Evolutionary conservation across 2,888 invertebrate genomes (phyloP).

Genomic region (Tyria jacobaeae): DNA sequence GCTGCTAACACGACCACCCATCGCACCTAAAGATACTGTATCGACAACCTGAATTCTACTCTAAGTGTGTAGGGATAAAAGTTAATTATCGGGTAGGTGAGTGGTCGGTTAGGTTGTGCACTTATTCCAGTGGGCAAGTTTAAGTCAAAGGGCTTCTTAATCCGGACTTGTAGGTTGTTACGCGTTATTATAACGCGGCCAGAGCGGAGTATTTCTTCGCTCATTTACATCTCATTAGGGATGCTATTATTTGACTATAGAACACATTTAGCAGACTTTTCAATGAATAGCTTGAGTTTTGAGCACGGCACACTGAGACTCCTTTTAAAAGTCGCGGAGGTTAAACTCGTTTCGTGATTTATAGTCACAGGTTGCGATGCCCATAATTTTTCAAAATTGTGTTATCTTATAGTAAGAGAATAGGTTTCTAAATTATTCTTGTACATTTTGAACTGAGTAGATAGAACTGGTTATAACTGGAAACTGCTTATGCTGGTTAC

Average conservation of each 20-base stretch:
- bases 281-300: conserved; percentile 44
- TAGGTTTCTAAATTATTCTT: too few relatives aligned
- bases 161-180: conserved; percentile 87
- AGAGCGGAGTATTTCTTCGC: conserved; percentile 82
- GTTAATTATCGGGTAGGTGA: conserved; percentile 47
- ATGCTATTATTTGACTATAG: conserved; percentile 79
- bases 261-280: conserved; percentile 63
- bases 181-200: conserved; percentile 86
- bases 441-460: too few relatives aligned
- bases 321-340: neutral
- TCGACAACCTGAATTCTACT: conserved; percentile 49
- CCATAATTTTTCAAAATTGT: neutral
- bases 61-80: conserved; percentile 48
- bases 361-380: neutral
- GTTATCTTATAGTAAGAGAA: too few relatives aligned
- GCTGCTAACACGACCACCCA: conserved; percentile 75
- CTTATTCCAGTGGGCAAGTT: conserved; percentile 75
- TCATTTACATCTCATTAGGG: conserved; percentile 87
- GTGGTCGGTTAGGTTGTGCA: conserved; percentile 61
- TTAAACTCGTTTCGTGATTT: neutral
- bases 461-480: too few relatives aligned
- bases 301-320: conserved; percentile 32
- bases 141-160: conserved; percentile 87
- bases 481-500: neutral
- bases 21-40: conserved; percentile 69